These are phyloP conservation scores for Leptinotarsa tumamoca DNA, from an alignment of 2,888 invertebrate species.

Conservation along the genomic window DNA sequence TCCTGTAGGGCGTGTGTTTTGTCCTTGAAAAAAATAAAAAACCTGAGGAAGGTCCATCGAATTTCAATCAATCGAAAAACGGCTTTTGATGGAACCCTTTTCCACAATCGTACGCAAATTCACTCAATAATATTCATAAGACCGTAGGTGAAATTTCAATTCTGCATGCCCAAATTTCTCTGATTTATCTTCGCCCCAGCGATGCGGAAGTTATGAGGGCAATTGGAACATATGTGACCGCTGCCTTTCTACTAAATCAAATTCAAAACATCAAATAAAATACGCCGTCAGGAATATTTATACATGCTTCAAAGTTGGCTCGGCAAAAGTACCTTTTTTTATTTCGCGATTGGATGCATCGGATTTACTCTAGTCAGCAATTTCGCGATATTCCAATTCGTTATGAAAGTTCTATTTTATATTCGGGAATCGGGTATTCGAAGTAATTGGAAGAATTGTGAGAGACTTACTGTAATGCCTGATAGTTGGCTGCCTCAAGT, in stretches of 20 bases:
- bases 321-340: slow-evolving; percentile 26
- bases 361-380: slow-evolving; percentile 20
- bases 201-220: slow-evolving; percentile 57
- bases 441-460: not conserved
- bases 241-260: slow-evolving; percentile 43
- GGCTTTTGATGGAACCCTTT: not conserved
- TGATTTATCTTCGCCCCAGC: slow-evolving; percentile 55
- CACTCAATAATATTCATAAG: slow-evolving; percentile 18
- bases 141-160: slow-evolving; percentile 30
- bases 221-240: slow-evolving; percentile 59
- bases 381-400: slow-evolving; percentile 17
- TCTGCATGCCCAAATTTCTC: slow-evolving; percentile 41
- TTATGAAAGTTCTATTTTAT: slow-evolving; percentile 2
- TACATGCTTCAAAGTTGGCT: slow-evolving; percentile 34
- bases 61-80: not conserved
- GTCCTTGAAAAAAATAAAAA: too few species aligned
- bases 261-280: slow-evolving; percentile 49
- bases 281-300: slow-evolving; percentile 42
- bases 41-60: not conserved
- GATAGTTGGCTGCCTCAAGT: slow-evolving; percentile 17
- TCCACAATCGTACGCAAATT: not conserved
- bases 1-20: too few species aligned
- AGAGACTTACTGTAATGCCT: slow-evolving; percentile 8
- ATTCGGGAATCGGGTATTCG: not conserved
- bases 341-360: slow-evolving; percentile 13